Evolutionary conservation across 2,113 vertebrate genomes (phyloP).

Genomic region (Pheucticus melanocephalus): DNA sequence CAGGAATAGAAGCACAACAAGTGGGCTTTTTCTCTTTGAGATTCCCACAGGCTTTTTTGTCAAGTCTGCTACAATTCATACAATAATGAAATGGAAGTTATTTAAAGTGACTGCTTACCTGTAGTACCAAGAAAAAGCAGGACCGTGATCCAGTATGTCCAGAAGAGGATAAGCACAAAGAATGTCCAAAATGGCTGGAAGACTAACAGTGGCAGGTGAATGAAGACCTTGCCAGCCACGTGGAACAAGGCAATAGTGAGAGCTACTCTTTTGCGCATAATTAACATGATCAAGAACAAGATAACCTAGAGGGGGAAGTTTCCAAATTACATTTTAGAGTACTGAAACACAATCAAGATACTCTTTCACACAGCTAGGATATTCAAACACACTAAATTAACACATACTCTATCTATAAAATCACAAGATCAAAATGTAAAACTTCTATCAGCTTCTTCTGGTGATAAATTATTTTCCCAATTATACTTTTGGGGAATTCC

Average conservation of each 20-base stretch:
- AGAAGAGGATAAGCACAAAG: constrained; percentile 90
- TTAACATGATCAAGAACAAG: constrained; percentile 90
- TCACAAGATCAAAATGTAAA: not conserved
- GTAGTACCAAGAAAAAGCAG: constrained; percentile 93
- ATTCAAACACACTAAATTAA: not conserved
- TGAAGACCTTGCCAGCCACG: constrained; percentile 96
- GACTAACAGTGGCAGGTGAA: constrained; percentile 90
- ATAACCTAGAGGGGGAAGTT: constrained; percentile 76
- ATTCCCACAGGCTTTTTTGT: not conserved
- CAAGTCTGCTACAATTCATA: not conserved
- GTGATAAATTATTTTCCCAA: not conserved
- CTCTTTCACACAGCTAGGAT: not conserved
- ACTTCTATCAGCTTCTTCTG: not conserved
- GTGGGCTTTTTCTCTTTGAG: not conserved
- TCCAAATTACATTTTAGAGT: not conserved
- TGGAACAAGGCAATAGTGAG: constrained; percentile 97
- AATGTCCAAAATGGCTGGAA: constrained; percentile 97
- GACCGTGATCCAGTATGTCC: constrained; percentile 92
- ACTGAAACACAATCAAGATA: not conserved
- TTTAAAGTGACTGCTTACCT: constrained; percentile 72
- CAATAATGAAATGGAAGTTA: not conserved
- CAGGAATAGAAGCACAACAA: not conserved
- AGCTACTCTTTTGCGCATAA: constrained; percentile 94
- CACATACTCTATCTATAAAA: not conserved
- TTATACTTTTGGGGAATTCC: not conserved